Evolutionary conservation across 2,797 vertebrate genomes (phyloP), one percentile per base, ranked within the genome.

Genomic region (Phataginus tricuspis): DNA sequence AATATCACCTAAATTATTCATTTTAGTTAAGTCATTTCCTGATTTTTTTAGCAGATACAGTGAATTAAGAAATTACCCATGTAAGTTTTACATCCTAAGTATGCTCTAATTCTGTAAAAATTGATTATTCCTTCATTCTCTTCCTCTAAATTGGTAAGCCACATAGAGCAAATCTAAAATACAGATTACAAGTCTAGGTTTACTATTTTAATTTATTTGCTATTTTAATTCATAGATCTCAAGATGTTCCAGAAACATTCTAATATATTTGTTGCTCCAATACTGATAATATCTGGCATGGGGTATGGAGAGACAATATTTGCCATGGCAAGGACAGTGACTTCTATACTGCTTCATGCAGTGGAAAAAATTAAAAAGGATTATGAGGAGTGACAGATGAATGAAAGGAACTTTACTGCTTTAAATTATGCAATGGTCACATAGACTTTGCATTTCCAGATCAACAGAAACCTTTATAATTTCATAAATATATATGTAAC

Each of bases 1-100:
- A 64, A 39, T 27, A 69, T 9, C 34, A 97, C 68, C 66, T 91
- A 97, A 98, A 97, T 83, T 80, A 86, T 96, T 96, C 25, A 87
- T 86, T 89, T 97, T 90, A 96, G 86, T 97, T 92, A 92, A 91
- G 31, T 39, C 31, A 79, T 75, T 83, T 93, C 14, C 75, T 83
- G 23, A 86, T 14, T 83, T 72, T 89, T 95, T 45, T 93, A 91
- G 61, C 42, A 95, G 55, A 84, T 79, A 61, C 1, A 89, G 68
- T 90, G 18, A 95, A 79, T 71, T 94, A 88, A 95, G 79, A 96
- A 96, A 96, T 93, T 53, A 69, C 86, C 53, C 49, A 42, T 68
- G 13, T 85, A 77, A 80, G 14, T 90, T 72, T 89, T 77, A 4
- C 27, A 96, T 59, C 42, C 21, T 95, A 86, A 75, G 8, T 92